Conservation (phyloP, 2,113 vertebrate species). For the Syngnathus scovelli region DNA sequence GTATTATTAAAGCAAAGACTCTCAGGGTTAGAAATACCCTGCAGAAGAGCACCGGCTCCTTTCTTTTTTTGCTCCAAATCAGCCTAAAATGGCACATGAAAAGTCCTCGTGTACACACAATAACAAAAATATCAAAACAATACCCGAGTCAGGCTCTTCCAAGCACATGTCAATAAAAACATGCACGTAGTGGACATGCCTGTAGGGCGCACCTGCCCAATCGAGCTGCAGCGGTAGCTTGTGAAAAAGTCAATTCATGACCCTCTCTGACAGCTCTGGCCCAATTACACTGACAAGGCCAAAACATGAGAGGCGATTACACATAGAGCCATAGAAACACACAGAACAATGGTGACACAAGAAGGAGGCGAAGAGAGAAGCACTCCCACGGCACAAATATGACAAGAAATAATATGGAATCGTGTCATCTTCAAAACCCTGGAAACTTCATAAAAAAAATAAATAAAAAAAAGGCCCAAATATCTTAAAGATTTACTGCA, state of each 20-base stretch:
- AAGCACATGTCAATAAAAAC: conserved; percentile 4
- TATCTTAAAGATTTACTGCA: conserved; percentile 39
- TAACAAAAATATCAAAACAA: not conserved
- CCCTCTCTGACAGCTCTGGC: conserved; percentile 58
- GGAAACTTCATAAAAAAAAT: not conserved
- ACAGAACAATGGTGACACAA: conserved; percentile 50
- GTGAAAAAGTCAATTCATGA: conserved; percentile 53
- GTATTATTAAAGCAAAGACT: conserved; percentile 58
- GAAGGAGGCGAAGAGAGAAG: conserved; percentile 8
- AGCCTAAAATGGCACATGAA: conserved; percentile 19
- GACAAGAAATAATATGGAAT: not conserved
- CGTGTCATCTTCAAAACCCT: not conserved
- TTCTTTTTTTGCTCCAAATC: conserved; percentile 21
- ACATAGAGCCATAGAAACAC: conserved; percentile 23
- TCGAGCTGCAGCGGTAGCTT: conserved; percentile 35
- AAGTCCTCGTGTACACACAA: not conserved
- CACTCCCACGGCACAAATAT: conserved; percentile 27
- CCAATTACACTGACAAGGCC: conserved; percentile 69
- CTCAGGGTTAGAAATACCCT: conserved; percentile 64
- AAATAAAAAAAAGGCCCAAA: not conserved
- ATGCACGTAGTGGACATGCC: conserved; percentile 18
- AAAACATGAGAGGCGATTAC: conserved; percentile 57
- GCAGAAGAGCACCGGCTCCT: conserved; percentile 34
- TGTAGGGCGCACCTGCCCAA: conserved; percentile 34
- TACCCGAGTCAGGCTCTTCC: not conserved